Conservation (phyloP, 2,797 vertebrate genomes). For the Enteromius mattozi region DNA sequence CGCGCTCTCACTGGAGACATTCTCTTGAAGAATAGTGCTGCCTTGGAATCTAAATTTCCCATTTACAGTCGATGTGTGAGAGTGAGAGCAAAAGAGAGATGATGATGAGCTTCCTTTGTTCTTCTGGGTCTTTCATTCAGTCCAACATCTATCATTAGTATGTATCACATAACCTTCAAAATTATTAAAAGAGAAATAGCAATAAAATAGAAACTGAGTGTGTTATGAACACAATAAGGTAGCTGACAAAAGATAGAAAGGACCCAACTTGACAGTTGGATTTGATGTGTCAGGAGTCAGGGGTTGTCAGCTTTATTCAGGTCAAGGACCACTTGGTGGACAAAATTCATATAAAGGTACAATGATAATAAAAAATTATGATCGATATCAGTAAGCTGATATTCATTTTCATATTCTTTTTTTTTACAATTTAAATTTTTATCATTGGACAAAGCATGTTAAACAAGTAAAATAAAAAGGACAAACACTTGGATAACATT, state of each 20-base stretch:
- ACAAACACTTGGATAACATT: background rate
- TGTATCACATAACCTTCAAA: constrained; percentile 47
- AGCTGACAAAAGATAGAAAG: constrained; percentile 8
- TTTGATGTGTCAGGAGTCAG: background rate
- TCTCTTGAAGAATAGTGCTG: constrained; percentile 42
- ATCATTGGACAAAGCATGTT: background rate
- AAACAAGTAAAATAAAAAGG: background rate
- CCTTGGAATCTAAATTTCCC: constrained; percentile 46
- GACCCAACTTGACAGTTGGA: no score
- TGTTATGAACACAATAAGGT: constrained; percentile 26
- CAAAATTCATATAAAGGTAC: background rate
- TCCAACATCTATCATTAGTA: constrained; percentile 45
- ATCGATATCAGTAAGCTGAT: background rate
- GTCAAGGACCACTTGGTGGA: background rate
- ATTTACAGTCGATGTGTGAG: constrained; percentile 29
- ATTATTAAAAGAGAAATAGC: constrained; percentile 36
- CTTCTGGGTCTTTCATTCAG: constrained; percentile 35
- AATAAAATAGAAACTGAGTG: constrained; percentile 1
- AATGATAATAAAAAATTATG: background rate
- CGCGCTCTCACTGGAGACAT: background rate
- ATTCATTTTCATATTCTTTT: background rate
- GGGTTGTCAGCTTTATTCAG: background rate
- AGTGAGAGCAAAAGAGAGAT: constrained; percentile 20
- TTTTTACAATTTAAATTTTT: background rate
- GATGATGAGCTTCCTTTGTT: constrained; percentile 35